phyloP scores from a whole-genome alignment of 23 tunicate species.

The Trididemnum nubilum region DNA sequence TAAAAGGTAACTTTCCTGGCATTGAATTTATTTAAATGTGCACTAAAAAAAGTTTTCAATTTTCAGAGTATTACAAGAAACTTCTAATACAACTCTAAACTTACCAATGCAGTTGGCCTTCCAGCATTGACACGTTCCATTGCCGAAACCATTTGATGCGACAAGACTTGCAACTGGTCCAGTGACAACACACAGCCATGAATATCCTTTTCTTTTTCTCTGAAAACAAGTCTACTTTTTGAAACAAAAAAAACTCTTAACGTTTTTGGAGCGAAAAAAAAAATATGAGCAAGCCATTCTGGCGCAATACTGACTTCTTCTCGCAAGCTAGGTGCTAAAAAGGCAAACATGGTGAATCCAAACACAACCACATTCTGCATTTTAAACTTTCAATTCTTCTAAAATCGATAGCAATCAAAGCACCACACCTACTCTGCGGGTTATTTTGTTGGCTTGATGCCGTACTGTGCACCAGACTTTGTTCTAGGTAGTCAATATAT shows the following conservation, averaged over 20 bases:
- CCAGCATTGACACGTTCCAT: conserved; percentile 83
- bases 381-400: too few species aligned
- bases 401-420: too few species aligned
- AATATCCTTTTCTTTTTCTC: conserved; percentile 20
- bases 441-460: too few species aligned
- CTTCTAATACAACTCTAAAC: not conserved
- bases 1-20: too few species aligned
- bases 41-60: not conserved
- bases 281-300: not conserved
- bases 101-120: conserved; percentile 77
- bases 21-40: too few species aligned
- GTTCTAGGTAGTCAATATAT: too few species aligned
- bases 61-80: not conserved
- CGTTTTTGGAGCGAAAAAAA: not conserved
- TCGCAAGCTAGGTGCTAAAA: too few species aligned
- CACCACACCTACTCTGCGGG: too few species aligned
- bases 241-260: not conserved
- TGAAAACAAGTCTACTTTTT: not conserved
- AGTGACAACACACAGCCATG: conserved; percentile 81
- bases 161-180: conserved; percentile 45
- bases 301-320: too few species aligned
- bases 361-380: too few species aligned
- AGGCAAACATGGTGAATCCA: too few species aligned
- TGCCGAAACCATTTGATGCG: conserved; percentile 59
- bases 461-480: too few species aligned